Evolutionary conservation across 2,797 vertebrate species (phyloP).

Genomic region (Poeciliopsis presidionis): DNA sequence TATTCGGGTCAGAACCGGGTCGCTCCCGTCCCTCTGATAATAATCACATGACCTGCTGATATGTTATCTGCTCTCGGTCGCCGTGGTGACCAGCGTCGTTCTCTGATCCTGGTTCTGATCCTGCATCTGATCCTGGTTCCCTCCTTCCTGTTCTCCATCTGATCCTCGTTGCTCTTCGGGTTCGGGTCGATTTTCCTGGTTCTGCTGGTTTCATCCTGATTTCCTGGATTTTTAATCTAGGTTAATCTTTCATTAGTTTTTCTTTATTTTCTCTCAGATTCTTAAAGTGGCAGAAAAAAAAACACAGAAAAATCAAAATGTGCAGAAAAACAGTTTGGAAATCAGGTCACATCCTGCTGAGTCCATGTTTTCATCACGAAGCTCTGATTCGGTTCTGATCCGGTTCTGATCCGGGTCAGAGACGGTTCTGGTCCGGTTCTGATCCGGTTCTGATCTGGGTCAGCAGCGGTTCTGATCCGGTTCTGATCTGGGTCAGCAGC

Average conservation of each 20-base stretch:
- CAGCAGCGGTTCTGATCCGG: constrained; percentile 9
- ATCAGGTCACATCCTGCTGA: not conserved
- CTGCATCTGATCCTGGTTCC: not conserved
- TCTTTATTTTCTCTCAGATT: not conserved
- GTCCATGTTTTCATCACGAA: not conserved
- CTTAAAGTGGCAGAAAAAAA: not conserved
- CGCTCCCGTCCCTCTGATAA: not conserved
- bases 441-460: too few relatives aligned
- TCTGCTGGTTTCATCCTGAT: not conserved
- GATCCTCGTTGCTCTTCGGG: not conserved
- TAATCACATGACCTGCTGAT: constrained; percentile 20
- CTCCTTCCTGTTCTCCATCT: not conserved
- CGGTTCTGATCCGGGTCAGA: not conserved
- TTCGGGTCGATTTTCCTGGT: not conserved
- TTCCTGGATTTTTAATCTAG: not conserved
- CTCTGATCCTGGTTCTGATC: not conserved
- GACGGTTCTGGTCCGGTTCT: too few relatives aligned
- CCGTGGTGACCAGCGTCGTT: constrained; percentile 7
- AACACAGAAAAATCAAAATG: not conserved
- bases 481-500: not conserved
- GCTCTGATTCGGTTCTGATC: constrained; percentile 15
- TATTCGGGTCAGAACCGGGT: not conserved
- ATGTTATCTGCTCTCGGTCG: constrained; percentile 34
- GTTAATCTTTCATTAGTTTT: not conserved
- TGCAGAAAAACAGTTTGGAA: not conserved